A percentile compares a stretch with the other conserved stretches of the same genome.
Evolutionary conservation across 2,113 vertebrate genomes (phyloP).

Genomic region (Raja brachyura): DNA sequence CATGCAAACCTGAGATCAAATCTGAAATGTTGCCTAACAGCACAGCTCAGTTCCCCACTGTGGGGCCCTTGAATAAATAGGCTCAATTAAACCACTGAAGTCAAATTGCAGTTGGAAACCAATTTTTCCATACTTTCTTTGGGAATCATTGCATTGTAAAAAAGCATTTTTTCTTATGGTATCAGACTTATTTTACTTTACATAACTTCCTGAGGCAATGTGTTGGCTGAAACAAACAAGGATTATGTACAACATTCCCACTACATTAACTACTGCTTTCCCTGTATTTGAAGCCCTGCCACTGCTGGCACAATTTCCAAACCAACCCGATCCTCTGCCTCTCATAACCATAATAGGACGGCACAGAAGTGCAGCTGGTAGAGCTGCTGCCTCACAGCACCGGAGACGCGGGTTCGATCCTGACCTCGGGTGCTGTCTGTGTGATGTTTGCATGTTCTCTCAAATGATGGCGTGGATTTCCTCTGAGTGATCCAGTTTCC

Average conservation of each 20-base stretch:
- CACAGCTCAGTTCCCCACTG: background rate
- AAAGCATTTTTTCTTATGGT: background rate
- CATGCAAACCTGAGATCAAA: background rate
- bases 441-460: too few relatives aligned
- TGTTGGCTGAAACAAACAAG: background rate
- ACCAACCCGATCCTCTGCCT: background rate
- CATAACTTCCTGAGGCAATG: background rate
- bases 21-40: background rate
- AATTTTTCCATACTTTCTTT: background rate
- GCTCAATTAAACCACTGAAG: background rate
- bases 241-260: background rate
- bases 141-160: background rate
- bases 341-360: background rate
- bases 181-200: background rate
- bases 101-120: background rate
- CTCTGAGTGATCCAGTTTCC: too few relatives aligned
- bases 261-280: background rate
- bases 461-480: too few relatives aligned
- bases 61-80: background rate
- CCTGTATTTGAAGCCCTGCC: background rate
- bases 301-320: background rate
- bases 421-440: too few relatives aligned
- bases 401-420: too few relatives aligned
- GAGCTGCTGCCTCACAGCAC: too few relatives aligned
- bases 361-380: too few relatives aligned